Evolutionary conservation across 2,113 vertebrate genomes (phyloP).

Genomic region (Xenopus laevis): DNA sequence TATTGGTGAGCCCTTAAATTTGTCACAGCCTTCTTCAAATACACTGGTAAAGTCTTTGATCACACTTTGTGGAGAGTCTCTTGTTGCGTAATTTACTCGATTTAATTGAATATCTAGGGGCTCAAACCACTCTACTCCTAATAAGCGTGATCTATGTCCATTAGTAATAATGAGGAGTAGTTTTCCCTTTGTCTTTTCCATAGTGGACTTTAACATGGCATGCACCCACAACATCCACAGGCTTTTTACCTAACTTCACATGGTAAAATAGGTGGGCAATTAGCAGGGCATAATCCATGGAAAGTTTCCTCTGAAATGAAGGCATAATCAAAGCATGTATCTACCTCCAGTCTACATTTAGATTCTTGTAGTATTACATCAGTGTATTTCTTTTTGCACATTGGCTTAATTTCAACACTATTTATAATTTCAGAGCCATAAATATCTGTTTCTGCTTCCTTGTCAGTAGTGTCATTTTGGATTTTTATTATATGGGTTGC

Average conservation of each 20-base stretch:
- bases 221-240: background rate
- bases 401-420: too few relatives aligned
- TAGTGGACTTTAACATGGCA: conserved; percentile 1
- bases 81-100: background rate
- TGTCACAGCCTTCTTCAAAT: background rate
- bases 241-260: background rate
- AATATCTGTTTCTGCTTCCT: too few relatives aligned
- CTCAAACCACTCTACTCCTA: conserved; percentile 12
- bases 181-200: background rate
- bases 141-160: conserved; percentile 4
- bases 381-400: too few relatives aligned
- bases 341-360: too few relatives aligned
- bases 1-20: background rate
- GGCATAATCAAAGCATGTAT: too few relatives aligned
- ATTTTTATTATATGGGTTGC: too few relatives aligned
- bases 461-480: too few relatives aligned
- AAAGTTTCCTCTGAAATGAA: too few relatives aligned
- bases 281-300: too few relatives aligned
- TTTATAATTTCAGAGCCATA: too few relatives aligned
- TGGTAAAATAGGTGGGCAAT: too few relatives aligned
- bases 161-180: conserved; percentile 7
- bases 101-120: background rate
- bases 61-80: background rate
- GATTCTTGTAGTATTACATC: too few relatives aligned
- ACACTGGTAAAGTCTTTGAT: background rate